phyloP scores from a whole-genome alignment of 2,113 vertebrate species.

The Amazona guildingii region DNA sequence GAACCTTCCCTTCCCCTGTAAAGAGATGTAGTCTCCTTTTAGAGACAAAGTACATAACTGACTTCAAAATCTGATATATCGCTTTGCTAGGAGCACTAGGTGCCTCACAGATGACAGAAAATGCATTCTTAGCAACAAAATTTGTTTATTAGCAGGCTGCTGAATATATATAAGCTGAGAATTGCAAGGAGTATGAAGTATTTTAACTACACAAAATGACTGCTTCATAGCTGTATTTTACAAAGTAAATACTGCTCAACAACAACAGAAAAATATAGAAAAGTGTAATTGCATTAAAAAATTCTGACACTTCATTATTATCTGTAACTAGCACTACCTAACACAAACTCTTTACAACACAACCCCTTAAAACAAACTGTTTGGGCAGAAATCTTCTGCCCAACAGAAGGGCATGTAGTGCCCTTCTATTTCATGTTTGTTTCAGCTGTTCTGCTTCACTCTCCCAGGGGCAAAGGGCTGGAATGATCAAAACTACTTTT shows the following conservation, averaged over 20 bases:
- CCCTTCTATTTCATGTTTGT: background rate
- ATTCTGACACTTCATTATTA: background rate
- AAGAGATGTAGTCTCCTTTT: background rate
- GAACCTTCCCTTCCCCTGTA: background rate
- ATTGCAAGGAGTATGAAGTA: background rate
- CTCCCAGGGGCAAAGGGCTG: background rate
- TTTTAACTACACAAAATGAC: background rate
- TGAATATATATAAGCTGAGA: background rate
- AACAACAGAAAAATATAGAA: background rate
- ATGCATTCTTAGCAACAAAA: background rate
- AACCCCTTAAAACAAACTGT: background rate
- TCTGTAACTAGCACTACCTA: background rate
- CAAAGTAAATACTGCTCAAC: background rate
- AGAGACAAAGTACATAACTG: background rate
- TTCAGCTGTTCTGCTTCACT: background rate
- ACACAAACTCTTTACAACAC: background rate
- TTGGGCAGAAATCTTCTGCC: background rate
- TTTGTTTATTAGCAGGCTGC: background rate
- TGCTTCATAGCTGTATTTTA: background rate
- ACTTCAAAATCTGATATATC: background rate
- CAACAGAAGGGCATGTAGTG: background rate
- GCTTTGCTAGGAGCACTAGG: background rate
- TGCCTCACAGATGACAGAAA: background rate
- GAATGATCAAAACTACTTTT: background rate
- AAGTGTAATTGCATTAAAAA: background rate